Evolutionary conservation across 2,113 vertebrate species (phyloP).

Genomic region (Gymnorhina tibicen): DNA sequence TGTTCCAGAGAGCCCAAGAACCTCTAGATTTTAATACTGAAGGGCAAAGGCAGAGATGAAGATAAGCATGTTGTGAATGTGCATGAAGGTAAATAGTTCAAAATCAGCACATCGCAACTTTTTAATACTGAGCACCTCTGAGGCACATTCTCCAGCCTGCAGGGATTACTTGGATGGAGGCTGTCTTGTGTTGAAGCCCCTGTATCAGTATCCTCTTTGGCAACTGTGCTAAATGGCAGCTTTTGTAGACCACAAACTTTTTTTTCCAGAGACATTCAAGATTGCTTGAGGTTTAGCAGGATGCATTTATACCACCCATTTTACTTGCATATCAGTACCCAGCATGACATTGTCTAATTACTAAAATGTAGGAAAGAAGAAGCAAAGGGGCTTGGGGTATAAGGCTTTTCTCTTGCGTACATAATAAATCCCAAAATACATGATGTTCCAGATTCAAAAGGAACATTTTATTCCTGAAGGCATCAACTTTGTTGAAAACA

Average conservation of each 20-base stretch:
- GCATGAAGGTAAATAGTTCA: background rate
- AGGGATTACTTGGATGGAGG: background rate
- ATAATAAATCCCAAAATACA: background rate
- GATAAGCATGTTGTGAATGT: background rate
- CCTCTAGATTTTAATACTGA: background rate
- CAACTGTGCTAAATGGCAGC: background rate
- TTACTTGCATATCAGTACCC: background rate
- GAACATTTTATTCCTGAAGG: background rate
- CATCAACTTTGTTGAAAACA: background rate
- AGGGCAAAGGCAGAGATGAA: background rate
- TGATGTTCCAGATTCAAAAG: background rate
- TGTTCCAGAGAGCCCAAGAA: background rate
- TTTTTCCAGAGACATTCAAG: background rate
- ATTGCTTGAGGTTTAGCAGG: background rate
- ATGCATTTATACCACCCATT: background rate
- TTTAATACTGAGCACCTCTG: background rate
- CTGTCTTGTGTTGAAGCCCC: background rate
- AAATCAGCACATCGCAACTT: background rate
- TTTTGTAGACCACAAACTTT: background rate
- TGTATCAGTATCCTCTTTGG: background rate
- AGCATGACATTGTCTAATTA: background rate
- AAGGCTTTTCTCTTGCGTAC: background rate
- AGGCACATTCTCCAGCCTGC: background rate
- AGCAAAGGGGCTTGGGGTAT: background rate
- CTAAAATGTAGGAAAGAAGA: background rate